phyloP scores from a whole-genome alignment of 1,140 invertebrate species.

The Chionoecetes opilio region DNA sequence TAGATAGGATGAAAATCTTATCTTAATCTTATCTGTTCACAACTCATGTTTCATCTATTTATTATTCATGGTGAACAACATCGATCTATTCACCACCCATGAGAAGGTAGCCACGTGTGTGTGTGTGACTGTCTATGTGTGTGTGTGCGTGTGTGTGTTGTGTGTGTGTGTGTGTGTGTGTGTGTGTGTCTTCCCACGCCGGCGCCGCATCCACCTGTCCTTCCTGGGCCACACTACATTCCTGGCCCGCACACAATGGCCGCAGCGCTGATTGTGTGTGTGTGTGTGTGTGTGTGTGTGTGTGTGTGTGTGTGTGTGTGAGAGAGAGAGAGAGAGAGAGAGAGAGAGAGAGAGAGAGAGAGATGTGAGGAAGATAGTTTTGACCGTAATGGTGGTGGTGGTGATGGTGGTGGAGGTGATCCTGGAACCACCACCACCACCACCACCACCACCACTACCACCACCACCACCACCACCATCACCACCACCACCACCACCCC shows the following conservation, averaged over 20 bases:
- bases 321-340: conserved; percentile 27
- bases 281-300: no score
- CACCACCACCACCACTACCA: no score
- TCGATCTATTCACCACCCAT: no score
- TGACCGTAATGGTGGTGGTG: neutral
- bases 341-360: conserved; percentile 27
- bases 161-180: conserved; percentile 27
- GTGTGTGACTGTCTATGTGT: neutral
- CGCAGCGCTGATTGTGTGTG: neutral
- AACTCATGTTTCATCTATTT: no score
- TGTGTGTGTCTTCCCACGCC: conserved; percentile 15
- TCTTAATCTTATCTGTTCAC: no score
- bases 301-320: neutral
- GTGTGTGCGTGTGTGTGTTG: conserved; percentile 11
- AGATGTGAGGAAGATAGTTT: neutral
- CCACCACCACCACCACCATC: no score
- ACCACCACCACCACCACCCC: no score
- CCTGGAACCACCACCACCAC: no score
- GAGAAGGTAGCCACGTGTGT: neutral
- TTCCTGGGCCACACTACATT: neutral
- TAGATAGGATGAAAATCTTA: no score
- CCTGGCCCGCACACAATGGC: neutral
- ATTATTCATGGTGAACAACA: no score
- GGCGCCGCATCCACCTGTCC: neutral
- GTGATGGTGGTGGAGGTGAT: neutral